Base-by-base conservation (phyloP, 2,113 vertebrate species). In the Myotis brandtii region DNA sequence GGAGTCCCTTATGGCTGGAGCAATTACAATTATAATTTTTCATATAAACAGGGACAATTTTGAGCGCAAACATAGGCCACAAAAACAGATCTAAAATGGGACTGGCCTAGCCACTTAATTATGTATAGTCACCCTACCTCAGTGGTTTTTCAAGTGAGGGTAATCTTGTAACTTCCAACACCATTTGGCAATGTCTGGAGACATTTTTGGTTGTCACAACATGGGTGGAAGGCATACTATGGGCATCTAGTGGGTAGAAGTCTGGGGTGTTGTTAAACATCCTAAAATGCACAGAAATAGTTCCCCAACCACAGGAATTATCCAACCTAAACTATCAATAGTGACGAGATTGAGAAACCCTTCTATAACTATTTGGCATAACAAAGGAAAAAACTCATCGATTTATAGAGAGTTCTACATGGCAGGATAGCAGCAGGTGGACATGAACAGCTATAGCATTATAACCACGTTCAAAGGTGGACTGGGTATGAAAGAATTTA, bases 1-100 rank as follows among this genome's bases (percentile, higher is more conserved):
- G 54, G 84, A 88, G 84, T 84, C 43, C 56, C 72, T 69, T 82
- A 43, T 46, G 62, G 96, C 37, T 92, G 76, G 43, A 90, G 34
- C 34, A 93, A 85, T 40, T 72, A 40, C 34, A 93, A 85, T 40
- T 62, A 40, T 83, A 95, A 94, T 90, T 96, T 82, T 91, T 95
- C 91, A 85, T 56, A 50, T 34, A 93, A 88, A 92, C 32, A 86
- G 67, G 77, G 16, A 90, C 32, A 46, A 6, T 37, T 81, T 50
- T 64, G 11, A 95, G 37, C 34, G 86, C 27, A 84, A 96, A 93
- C 72, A 27, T 52, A 95, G 70, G 56, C 66, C 48, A 83, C 5
- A 32, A 75, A 27, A 94, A 72, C 4, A 85, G 17, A 6, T 23
- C 37, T 93, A 48, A 86, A 91, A 54, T 8, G 16, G 9, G 14